Evolutionary conservation across 2,113 vertebrate genomes (phyloP).

Genomic region (Odontophorus gujanensis): DNA sequence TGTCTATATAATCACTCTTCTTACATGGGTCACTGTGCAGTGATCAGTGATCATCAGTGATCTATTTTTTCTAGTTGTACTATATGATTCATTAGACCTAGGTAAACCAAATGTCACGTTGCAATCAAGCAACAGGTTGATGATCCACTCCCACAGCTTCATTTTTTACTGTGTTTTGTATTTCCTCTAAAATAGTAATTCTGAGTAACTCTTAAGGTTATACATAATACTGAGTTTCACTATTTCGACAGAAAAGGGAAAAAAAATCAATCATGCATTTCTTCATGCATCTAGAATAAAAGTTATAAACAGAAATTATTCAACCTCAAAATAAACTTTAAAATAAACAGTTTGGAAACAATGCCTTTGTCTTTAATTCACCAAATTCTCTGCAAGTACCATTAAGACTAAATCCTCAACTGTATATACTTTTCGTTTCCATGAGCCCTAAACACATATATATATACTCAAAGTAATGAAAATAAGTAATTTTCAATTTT

Average conservation of each 20-base stretch:
- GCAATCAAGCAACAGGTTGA: not conserved
- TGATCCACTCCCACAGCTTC: not conserved
- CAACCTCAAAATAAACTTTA: not conserved
- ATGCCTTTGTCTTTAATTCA: not conserved
- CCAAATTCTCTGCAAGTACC: not conserved
- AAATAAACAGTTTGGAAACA: not conserved
- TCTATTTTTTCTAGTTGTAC: not conserved
- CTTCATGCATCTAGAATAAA: not conserved
- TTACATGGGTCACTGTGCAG: rapidly evolving
- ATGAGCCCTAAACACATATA: not conserved
- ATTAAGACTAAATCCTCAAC: not conserved
- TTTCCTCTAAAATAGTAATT: not conserved
- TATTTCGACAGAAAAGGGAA: not conserved
- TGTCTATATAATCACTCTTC: not conserved
- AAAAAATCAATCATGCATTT: not conserved
- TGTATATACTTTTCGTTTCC: not conserved
- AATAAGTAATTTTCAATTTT: not conserved
- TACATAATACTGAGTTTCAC: rapidly evolving
- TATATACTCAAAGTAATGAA: not conserved
- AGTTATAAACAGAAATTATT: not conserved
- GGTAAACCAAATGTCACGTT: not conserved
- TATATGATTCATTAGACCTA: rapidly evolving
- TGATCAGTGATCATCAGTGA: too few relatives aligned
- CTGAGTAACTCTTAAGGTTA: not conserved
- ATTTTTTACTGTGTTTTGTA: not conserved